Evolutionary conservation across 1,140 invertebrate genomes (phyloP), one percentile per base, ranked within the genome.

Genomic region (Caenorhabditis tropicalis): DNA sequence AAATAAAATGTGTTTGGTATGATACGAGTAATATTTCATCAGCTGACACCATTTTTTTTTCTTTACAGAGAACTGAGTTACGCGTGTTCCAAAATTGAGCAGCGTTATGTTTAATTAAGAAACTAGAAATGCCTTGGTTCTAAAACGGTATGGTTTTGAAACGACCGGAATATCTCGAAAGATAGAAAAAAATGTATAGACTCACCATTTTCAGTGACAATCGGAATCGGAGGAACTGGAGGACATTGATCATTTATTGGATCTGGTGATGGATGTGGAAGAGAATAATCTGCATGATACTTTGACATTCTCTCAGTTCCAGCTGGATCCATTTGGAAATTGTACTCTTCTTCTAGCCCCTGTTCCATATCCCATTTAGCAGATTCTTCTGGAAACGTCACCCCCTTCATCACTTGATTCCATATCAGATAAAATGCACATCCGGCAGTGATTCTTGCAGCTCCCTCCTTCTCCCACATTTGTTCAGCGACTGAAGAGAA

Each of bases 381-480:
- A 43, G 12, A 12, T 43, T 5, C 5, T 43, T 5, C 5, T 12
- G 39, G 39, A 43, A 12, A 12, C 12, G 39, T 5, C 12, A 43
- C 5, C 39, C 12, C 5, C 12, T 10, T 24, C 21, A 74, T 21
- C 1, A 43, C 24, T 10, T 43, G 36, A 74, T 5, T 43, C 65
- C 65, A 74, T 12, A 74, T 15, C 16, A n/a, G 15, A 2, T 39
- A 24, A 15, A 81, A 56, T 36, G 79, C 79, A 53, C 51, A 53
- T 31, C 79, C 51, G 29, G 79, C 79, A 15, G 79, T 81, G 19
- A 81, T 81, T 24, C 79, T 51, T 29, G 79, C 46, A 39, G 9
- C 19, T 0, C 46, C 79, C 10, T 81, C 79, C 2, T 16, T 15
- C 15, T 81, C 79, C 79, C 79, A 81, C 79, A 81, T 81, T 15